Evolutionary conservation across 2,888 invertebrate genomes (phyloP).

Genomic region (Drosophila bunnanda): DNA sequence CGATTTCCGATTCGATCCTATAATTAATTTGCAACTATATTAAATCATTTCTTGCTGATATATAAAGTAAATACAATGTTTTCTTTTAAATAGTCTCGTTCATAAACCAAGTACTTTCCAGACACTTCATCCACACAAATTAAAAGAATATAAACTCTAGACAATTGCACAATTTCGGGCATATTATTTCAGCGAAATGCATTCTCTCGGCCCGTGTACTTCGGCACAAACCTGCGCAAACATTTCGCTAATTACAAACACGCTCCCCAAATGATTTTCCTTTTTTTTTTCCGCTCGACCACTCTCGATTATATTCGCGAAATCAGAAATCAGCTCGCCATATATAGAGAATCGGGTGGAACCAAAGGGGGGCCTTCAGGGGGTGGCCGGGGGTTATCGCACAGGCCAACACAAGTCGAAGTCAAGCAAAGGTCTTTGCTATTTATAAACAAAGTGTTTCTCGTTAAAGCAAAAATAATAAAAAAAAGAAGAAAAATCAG

Average conservation of each 20-base stretch:
- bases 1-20: too few species aligned
- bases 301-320: slow-evolving; percentile 27
- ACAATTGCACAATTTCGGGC: slow-evolving; percentile 1
- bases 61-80: neutral
- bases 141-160: slow-evolving; percentile 10
- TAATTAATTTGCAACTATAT: too few species aligned
- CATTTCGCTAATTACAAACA: slow-evolving; percentile 45
- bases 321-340: slow-evolving; percentile 31
- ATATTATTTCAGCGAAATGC: slow-evolving; percentile 12
- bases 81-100: neutral
- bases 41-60: too few species aligned
- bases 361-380: neutral
- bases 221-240: slow-evolving; percentile 30
- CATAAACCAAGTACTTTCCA: neutral
- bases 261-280: slow-evolving; percentile 37
- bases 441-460: slow-evolving; percentile 43
- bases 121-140: neutral
- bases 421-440: slow-evolving; percentile 51
- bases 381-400: slow-evolving; percentile 38
- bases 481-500: slow-evolving; percentile 1
- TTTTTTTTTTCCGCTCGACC: slow-evolving; percentile 2
- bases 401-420: slow-evolving; percentile 52
- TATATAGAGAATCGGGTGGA: slow-evolving; percentile 23
- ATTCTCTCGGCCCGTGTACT: neutral
- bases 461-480: slow-evolving; percentile 9